Evolutionary conservation across 2,888 invertebrate species (phyloP).

Genomic region (Eupelmus urozonus): DNA sequence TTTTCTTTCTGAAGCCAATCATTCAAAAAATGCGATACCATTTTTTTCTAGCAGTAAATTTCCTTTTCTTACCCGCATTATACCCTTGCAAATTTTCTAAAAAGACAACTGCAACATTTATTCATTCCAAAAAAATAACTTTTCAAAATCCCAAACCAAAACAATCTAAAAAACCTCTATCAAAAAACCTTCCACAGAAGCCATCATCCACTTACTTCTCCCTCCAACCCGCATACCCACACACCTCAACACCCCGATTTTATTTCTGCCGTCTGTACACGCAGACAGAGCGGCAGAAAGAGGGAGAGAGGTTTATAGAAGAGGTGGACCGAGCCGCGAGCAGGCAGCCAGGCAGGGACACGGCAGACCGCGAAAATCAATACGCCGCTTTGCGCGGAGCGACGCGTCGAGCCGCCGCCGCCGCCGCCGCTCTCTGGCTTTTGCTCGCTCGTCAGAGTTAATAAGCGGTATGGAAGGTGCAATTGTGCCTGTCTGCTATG

Average conservation of each 20-base stretch:
- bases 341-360: background rate
- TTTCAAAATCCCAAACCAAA: too few relatives aligned
- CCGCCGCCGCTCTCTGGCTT: background rate
- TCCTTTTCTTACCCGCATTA: too few relatives aligned
- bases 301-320: background rate
- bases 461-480: background rate
- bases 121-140: too few relatives aligned
- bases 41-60: too few relatives aligned
- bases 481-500: background rate
- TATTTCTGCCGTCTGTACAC: background rate
- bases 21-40: too few relatives aligned
- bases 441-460: background rate
- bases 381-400: conserved; percentile 21
- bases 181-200: too few relatives aligned
- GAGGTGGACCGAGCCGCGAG: conserved; percentile 33
- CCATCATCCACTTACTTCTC: too few relatives aligned
- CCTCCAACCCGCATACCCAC: background rate
- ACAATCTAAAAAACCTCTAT: too few relatives aligned
- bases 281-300: conserved; percentile 3
- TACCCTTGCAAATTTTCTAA: too few relatives aligned
- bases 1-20: too few relatives aligned
- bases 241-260: background rate
- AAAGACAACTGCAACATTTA: too few relatives aligned
- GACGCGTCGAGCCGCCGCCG: conserved; percentile 7
- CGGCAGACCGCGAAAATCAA: conserved; percentile 50